Base-by-base conservation (phyloP, 2,113 vertebrate genomes). In the Macroglossus sobrinus region DNA sequence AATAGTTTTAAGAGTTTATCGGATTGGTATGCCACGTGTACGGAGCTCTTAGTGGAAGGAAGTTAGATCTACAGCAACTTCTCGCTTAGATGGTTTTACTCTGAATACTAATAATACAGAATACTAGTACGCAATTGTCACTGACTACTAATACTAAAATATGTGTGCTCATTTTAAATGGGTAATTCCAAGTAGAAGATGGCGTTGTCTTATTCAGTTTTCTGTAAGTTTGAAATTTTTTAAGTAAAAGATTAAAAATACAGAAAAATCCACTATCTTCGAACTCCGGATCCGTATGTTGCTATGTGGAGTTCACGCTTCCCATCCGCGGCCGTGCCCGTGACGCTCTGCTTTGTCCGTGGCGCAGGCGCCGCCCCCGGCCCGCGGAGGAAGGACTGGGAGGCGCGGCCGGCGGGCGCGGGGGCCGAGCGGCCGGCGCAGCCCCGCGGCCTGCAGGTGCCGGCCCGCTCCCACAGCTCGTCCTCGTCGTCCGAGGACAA, bases 401-500 rank as follows among this genome's bases (percentile, higher is more conserved):
- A 99, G 66, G 98, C 98, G 21, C 99, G 98, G 82, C 98, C 99
- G 18, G 93, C 99, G 10, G 99, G 99, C 61, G 96, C 98, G 45
- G 99, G 99, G 93, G 98, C 98, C 19, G 99, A 99, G 96, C 99
- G 99, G 84, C 99, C 99, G 84, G 97, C 98, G 16, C 99, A 99
- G 35, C 99, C 99, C 85, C 98, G 99, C 43, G 99, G 99, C 94
- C 99, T 99, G 9, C 99, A 99, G 95, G 99, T 99, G 16, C 99
- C 99, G 0, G 97, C 99, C 24, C 99, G 99, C 55, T 99, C 99
- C 80, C 99, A 99, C 72, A 99, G 99, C 97, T 99, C 99, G 0
- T 99, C 99, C 1, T 99, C 99, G 0, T 99, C 99, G 45, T 99
- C 99, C 0, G 99, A 99, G 87, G 99, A 99, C 92, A 99, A 99